A percentile compares a stretch with the other conserved stretches of the same genome.
Conservation (phyloP, 2,888 invertebrate species). For the Euproctis similis region DNA sequence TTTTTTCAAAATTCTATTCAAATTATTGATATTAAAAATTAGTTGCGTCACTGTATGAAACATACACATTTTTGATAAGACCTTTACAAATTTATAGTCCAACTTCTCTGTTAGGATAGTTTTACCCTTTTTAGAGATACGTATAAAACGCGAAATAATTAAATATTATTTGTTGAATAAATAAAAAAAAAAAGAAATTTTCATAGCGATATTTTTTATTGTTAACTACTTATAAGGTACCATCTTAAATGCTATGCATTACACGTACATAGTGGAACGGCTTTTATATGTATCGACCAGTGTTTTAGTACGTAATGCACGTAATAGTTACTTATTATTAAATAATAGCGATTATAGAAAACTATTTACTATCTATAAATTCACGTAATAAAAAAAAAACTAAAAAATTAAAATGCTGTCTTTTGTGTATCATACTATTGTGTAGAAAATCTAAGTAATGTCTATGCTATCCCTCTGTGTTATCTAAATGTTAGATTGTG, state of each 20-base stretch:
- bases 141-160: constrained; percentile 34
- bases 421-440: constrained; percentile 30
- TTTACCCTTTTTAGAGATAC: constrained; percentile 56
- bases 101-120: constrained; percentile 47
- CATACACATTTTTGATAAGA: constrained; percentile 60
- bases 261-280: constrained; percentile 29
- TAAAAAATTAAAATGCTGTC: constrained; percentile 20
- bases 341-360: constrained; percentile 23
- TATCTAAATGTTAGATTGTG: constrained; percentile 42
- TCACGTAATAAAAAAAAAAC: constrained; percentile 24
- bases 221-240: constrained; percentile 71
- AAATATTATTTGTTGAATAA: constrained; percentile 43
- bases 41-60: constrained; percentile 27
- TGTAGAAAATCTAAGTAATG: constrained; percentile 23
- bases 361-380: constrained; percentile 20
- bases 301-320: constrained; percentile 32
- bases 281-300: constrained; percentile 50
- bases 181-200: constrained; percentile 37
- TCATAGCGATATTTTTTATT: constrained; percentile 60
- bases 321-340: constrained; percentile 27
- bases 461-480: constrained; percentile 31
- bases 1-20: too few relatives aligned
- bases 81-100: constrained; percentile 64
- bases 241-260: constrained; percentile 46
- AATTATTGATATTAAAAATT: too few relatives aligned